Evolutionary conservation across 2,888 invertebrate species (phyloP), one percentile per base, ranked within the genome.

Genomic region (Watsonalla cultraria): DNA sequence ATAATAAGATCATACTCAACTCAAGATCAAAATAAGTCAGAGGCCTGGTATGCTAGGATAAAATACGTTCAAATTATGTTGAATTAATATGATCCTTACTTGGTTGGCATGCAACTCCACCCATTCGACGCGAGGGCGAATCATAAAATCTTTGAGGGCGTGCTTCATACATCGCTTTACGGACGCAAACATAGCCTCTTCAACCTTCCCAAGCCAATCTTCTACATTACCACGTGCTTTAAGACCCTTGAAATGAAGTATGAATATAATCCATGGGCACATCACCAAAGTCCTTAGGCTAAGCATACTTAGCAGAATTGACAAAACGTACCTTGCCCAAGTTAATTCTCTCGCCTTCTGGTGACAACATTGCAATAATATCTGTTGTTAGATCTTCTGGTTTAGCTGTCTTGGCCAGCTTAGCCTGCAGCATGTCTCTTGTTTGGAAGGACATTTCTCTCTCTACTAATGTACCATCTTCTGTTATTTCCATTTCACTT

Each of bases 171-270:
- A 92, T 57, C 93, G 93, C 62, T 94, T 94, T 6, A 97, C 91
- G 0, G 96, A 94, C 0, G 93, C 84, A 66, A 97, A 96, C 97
- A 98, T 98, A 0, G 95, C 94, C 52, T 96, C 95, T 76, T 98
- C 98, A 1, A 98, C 97, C 84, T 96, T 97, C 2, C 96, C 94
- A 7, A 98, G 85, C 97, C 97, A 98, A 71, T 97, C 96, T 82
- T 97, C 98, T 0, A 97, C 97, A 70, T 97, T 97, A 0, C 97
- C 97, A 53, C 97, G 92, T 0, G 96, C 96, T 84, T 96, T 97
- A 7, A 95, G 89, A 33, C 94, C 97, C 94, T 92, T 58, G 7
- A 54, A 39, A 45, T 74, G 59, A 39, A 9, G 24, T 24, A 24
- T 24, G 24, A 24, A 24, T 24, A 4, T 24, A 24, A 24, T 24